Evolutionary conservation across 2,113 vertebrate species (phyloP).

Genomic region (Zeus faber): DNA sequence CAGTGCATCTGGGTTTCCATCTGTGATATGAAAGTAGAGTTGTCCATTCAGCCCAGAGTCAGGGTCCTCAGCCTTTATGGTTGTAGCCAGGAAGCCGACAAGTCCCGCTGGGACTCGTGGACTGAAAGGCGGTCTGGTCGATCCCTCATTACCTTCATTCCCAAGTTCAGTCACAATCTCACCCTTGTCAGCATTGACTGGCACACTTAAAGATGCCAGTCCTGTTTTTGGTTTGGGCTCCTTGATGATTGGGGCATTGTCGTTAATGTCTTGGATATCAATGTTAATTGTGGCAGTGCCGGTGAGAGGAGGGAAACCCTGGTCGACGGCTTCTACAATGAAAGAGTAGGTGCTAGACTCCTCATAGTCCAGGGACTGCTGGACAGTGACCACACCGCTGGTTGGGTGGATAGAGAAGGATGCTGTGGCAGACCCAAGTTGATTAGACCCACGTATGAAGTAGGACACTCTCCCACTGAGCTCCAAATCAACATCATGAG

Average conservation of each 20-base stretch:
- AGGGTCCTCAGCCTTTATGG: constrained; percentile 79
- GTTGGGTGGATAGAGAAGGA: constrained; percentile 76
- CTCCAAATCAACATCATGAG: constrained; percentile 81
- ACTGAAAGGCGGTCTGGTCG: constrained; percentile 13
- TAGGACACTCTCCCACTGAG: constrained; percentile 84
- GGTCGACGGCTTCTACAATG: constrained; percentile 81
- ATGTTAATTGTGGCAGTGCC: constrained; percentile 79
- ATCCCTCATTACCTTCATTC: constrained; percentile 30
- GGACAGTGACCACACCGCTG: constrained; percentile 79
- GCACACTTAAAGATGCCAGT: constrained; percentile 72
- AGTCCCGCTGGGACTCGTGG: constrained; percentile 29
- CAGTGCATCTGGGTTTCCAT: constrained; percentile 59
- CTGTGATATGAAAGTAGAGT: constrained; percentile 74
- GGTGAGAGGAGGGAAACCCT: constrained; percentile 79
- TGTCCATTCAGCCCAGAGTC: constrained; percentile 83
- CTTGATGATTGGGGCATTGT: constrained; percentile 82
- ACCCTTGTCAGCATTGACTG: constrained; percentile 79
- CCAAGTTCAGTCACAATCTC: constrained; percentile 70
- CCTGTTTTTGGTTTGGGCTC: constrained; percentile 76
- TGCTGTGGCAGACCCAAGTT: constrained; percentile 26
- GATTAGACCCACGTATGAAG: constrained; percentile 68
- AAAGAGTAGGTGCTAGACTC: constrained; percentile 77
- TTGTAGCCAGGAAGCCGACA: constrained; percentile 65
- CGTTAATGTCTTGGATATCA: constrained; percentile 81
- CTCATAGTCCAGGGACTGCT: constrained; percentile 82